Conservation (phyloP, 2,797 vertebrate species). For the Balearica regulorum region DNA sequence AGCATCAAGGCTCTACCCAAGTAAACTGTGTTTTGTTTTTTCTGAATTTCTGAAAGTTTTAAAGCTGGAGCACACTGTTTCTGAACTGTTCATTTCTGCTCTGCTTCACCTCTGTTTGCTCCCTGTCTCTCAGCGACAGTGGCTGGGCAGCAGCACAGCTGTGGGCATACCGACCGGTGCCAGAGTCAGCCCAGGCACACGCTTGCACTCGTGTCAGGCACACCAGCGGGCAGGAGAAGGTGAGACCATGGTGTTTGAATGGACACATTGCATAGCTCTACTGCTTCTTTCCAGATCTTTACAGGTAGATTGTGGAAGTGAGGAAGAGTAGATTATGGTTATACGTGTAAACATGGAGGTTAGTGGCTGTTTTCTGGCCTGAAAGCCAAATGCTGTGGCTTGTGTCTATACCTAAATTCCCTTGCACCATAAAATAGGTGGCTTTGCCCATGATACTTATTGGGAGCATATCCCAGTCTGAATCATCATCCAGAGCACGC, state of each 20-base stretch:
- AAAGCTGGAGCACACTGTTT: background rate
- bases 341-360: accelerated
- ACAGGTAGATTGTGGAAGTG: background rate
- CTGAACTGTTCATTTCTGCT: background rate
- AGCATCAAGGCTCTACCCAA: background rate
- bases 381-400: background rate
- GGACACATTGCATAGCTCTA: background rate
- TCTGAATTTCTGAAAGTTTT: background rate
- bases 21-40: background rate
- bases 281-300: background rate
- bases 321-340: background rate
- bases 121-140: accelerated
- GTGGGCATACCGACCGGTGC: accelerated
- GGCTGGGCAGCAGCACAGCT: background rate
- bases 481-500: background rate
- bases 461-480: background rate
- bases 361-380: background rate
- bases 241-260: accelerated
- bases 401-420: background rate
- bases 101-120: background rate
- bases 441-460: background rate
- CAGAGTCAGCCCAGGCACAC: background rate
- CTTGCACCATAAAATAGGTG: background rate
- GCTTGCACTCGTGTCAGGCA: accelerated
- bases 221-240: background rate